These are phyloP conservation scores for Gonioctena quinquepunctata DNA, from an alignment of 1,140 invertebrate species.

Conservation along the genomic window DNA sequence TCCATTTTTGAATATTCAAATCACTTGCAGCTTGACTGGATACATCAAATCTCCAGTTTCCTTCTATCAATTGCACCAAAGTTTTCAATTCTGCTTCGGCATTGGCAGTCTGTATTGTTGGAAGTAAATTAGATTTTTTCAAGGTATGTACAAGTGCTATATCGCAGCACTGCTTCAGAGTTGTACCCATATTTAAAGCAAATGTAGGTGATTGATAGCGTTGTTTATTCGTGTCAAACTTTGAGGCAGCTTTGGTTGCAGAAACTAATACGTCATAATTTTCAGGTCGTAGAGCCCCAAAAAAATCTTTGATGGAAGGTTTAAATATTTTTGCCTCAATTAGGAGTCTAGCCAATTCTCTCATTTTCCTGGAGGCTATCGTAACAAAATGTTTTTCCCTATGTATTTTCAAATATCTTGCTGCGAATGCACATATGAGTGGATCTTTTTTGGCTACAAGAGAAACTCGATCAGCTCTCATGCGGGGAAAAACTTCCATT, in stretches of 20 bases:
- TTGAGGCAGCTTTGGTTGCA: constrained; percentile 25
- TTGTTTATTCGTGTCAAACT: constrained; percentile 23
- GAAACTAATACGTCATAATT: constrained; percentile 26
- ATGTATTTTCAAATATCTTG: constrained; percentile 40
- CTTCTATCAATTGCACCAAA: constrained; percentile 41
- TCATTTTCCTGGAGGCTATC: neutral
- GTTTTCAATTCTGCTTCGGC: constrained; percentile 33
- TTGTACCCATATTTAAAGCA: constrained; percentile 33
- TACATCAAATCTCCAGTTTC: constrained; percentile 50
- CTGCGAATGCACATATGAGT: constrained; percentile 42
- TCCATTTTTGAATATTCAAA: constrained; percentile 32
- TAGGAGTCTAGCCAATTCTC: neutral
- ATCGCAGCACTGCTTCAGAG: constrained; percentile 34
- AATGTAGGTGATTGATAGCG: constrained; percentile 23
- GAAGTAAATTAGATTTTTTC: constrained; percentile 10
- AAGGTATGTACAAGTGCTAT: constrained; percentile 19
- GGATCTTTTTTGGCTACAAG: constrained; percentile 36
- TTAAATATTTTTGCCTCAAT: constrained; percentile 8
- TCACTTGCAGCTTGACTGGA: constrained; percentile 39
- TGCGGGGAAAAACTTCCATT: constrained; percentile 23
- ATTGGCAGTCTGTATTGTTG: neutral
- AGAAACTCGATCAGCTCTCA: constrained; percentile 26
- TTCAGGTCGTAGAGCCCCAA: constrained; percentile 29
- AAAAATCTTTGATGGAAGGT: constrained; percentile 17
- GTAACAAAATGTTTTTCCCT: neutral